Percentiles rank a stretch among this genome's conserved stretches.
Conservation (phyloP, 2,888 invertebrate genomes). For the Oscheius onirici region DNA sequence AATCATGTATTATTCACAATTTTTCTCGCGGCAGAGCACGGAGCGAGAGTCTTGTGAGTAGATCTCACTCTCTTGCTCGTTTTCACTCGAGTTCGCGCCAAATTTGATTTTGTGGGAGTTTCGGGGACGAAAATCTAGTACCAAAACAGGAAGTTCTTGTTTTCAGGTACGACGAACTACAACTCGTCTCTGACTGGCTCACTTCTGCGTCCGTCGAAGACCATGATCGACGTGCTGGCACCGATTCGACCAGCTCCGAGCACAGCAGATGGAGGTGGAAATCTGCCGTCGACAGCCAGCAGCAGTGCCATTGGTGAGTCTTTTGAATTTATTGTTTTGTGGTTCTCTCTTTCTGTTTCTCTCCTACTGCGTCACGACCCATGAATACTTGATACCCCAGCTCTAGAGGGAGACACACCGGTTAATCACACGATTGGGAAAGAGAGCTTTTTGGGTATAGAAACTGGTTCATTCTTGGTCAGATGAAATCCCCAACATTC, state of each 20-base stretch:
- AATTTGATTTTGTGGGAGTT: constrained; percentile 11
- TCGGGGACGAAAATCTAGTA: background rate
- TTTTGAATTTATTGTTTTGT: background rate
- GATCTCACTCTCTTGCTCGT: background rate
- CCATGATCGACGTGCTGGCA: constrained; percentile 61
- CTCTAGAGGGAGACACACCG: background rate
- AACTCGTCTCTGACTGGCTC: constrained; percentile 18
- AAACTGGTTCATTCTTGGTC: background rate
- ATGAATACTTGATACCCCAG: too few relatives aligned
- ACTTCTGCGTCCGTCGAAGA: constrained; percentile 54
- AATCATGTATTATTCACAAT: constrained; percentile 25
- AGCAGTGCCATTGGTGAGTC: constrained; percentile 36
- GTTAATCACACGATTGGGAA: background rate
- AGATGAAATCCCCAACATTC: background rate
- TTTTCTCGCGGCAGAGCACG: background rate
- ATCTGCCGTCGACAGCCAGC: constrained; percentile 35
- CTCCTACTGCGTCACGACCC: background rate
- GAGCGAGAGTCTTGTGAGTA: background rate
- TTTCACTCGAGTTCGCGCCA: background rate
- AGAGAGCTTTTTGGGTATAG: background rate
- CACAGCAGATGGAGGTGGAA: constrained; percentile 37
- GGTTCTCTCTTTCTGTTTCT: background rate
- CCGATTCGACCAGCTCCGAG: constrained; percentile 46
- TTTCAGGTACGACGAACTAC: constrained; percentile 18
- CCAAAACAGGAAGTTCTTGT: background rate